phyloP scores from a whole-genome alignment of 2,888 invertebrate genomes.

The Stenoptilia bipunctidactyla region DNA sequence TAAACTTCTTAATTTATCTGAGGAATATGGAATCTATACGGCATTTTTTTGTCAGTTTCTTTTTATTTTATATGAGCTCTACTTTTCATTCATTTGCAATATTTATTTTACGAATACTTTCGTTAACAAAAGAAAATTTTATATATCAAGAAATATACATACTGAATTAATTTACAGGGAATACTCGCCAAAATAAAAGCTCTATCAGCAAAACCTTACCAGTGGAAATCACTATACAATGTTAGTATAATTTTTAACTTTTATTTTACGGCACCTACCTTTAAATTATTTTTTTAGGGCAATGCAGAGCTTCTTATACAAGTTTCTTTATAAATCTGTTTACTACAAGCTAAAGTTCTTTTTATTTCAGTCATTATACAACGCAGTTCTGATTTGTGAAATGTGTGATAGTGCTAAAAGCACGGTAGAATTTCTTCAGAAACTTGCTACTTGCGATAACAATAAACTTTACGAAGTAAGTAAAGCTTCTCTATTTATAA shows the following conservation, averaged over 20 bases:
- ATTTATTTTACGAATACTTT: no score
- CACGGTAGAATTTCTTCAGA: conserved; percentile 60
- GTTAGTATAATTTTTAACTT: conserved; percentile 57
- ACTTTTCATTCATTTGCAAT: no score
- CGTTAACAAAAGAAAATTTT: no score
- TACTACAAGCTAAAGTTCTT: conserved; percentile 5
- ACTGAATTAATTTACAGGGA: conserved; percentile 51
- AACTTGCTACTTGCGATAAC: conserved; percentile 58
- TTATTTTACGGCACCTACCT: neutral
- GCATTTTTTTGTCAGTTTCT: no score
- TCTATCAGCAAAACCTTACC: conserved; percentile 72
- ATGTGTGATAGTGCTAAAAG: conserved; percentile 66
- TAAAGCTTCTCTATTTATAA: neutral
- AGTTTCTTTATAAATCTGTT: no score
- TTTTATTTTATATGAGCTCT: no score
- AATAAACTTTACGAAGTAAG: conserved; percentile 61
- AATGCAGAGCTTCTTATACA: no score
- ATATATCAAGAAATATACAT: no score
- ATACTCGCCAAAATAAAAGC: conserved; percentile 75
- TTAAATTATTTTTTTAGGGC: no score
- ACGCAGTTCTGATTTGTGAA: conserved; percentile 77
- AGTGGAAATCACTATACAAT: conserved; percentile 80
- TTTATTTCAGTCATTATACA: conserved; percentile 73
- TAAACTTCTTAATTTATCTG: no score
- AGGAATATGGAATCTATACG: no score